Evolutionary conservation across 2,888 invertebrate species (phyloP), one percentile per base, ranked within the genome.

Genomic region (Melieria picta): DNA sequence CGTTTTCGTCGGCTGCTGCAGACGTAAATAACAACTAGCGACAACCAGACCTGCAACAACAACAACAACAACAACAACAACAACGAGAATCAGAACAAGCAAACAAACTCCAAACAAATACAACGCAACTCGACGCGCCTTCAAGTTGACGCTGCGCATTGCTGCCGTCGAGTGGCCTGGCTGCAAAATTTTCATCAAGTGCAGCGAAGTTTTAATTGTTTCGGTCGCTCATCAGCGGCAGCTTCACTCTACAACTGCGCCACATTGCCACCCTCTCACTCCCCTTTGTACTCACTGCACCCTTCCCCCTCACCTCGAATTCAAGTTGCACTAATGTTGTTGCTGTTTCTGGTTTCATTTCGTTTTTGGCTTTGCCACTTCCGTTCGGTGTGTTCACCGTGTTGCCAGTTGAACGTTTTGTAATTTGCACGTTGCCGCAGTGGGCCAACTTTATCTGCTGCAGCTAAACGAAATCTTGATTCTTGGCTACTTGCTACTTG

Each of bases 181-280:
- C 6, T 52, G 30, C 3, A 13, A 11, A 66, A 57, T 46, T 56
- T 55, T 43, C 65, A 62, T 69, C 65, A 69, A 63, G 65, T 66
- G 65, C 52, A 69, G 69, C 71, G 47, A 74, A 74, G 62, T 72
- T 74, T 74, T 74, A 74, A 74, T 74, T 74, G 74, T 74, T 74
- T 70, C 47, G 9, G 11, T 56, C 56, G 13, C 57, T 30, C 3
- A 2, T 30, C 1, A 30, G 30, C 30, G 1, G 30, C 30, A 1
- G n/a, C 55, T 13, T 4, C 47, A 9, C n/a, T 52, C 16, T 50
- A 52, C 13, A 50, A 11, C 50, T 11, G 11, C 10, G 10, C 11
- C 50, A 50, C 10, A 9, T 50, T 9, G 11, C 50, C 13, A 5
- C 13, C 52, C 11, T 5, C 11, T 5, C 10, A 52, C 4, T 6